Percentiles rank a stretch among this genome's conserved stretches.
phyloP scores from a whole-genome alignment of 2,888 invertebrate genomes.

The Torymus texanus region DNA sequence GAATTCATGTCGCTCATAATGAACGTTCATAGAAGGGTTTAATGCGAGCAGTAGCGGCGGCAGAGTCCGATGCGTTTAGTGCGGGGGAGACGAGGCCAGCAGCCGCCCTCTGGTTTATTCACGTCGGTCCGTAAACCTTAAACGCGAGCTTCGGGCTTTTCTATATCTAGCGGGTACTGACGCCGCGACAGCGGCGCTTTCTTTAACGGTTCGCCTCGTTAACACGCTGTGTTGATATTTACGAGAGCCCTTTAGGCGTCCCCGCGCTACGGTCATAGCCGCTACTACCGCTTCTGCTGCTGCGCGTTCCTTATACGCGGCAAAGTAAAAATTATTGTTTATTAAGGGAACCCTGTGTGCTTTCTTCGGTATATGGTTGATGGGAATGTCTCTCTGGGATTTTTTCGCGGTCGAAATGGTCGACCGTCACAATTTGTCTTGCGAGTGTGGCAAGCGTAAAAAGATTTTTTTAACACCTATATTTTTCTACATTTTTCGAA shows the following conservation, averaged over 20 bases:
- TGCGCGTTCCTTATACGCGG: neutral
- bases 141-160: neutral
- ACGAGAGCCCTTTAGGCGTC: conserved; percentile 8
- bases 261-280: neutral
- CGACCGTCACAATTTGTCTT: too few species aligned
- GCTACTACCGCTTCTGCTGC: neutral
- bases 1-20: conserved; percentile 38
- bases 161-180: neutral
- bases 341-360: too few species aligned
- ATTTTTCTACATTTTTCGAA: too few species aligned
- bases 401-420: too few species aligned
- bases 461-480: too few species aligned
- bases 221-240: conserved; percentile 24
- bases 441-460: too few species aligned
- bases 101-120: neutral
- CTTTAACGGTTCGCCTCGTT: conserved; percentile 25
- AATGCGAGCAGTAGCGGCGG: neutral
- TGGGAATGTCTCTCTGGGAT: too few species aligned
- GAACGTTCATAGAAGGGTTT: conserved; percentile 31
- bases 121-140: conserved; percentile 9
- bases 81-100: too few species aligned
- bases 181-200: neutral
- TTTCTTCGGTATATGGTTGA: too few species aligned
- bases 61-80: too few species aligned
- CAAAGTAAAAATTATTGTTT: too few species aligned